Conservation (phyloP, 2,888 invertebrate genomes). For the Stegana nigrithorax region DNA sequence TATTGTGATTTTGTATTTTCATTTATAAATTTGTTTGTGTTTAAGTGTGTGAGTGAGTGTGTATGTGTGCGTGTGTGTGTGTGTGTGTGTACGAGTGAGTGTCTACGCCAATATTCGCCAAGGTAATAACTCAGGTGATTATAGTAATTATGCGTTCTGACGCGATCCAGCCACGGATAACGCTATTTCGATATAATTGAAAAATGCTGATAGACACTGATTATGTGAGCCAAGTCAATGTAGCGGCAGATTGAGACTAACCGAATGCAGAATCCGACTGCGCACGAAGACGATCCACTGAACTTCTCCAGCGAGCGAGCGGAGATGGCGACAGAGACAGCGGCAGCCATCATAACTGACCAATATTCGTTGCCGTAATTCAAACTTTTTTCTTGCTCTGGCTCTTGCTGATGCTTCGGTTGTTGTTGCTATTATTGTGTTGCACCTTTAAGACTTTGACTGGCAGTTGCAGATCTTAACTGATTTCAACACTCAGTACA, state of each 20-base stretch:
- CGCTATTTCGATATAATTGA: conserved; percentile 70
- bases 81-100: no score
- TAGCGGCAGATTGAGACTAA: conserved; percentile 34
- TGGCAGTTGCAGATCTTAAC: conserved; percentile 13
- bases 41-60: conserved; percentile 16
- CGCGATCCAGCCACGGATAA: conserved; percentile 68
- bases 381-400: background rate
- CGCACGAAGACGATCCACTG: background rate
- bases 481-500: conserved; percentile 13
- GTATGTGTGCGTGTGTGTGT: no score
- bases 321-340: background rate
- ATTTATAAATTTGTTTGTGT: conserved; percentile 38
- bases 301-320: background rate
- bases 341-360: conserved; percentile 2
- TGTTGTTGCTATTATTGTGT: no score
- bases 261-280: background rate
- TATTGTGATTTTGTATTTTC: conserved; percentile 42
- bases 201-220: conserved; percentile 70
- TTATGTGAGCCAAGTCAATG: conserved; percentile 51
- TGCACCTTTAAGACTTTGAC: no score
- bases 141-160: conserved; percentile 70
- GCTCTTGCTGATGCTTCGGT: background rate
- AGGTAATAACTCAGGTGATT: conserved; percentile 70
- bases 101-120: conserved; percentile 63
- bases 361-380: background rate